Base-by-base conservation (phyloP, 2,888 invertebrate genomes). In the Drosophila colorata region DNA sequence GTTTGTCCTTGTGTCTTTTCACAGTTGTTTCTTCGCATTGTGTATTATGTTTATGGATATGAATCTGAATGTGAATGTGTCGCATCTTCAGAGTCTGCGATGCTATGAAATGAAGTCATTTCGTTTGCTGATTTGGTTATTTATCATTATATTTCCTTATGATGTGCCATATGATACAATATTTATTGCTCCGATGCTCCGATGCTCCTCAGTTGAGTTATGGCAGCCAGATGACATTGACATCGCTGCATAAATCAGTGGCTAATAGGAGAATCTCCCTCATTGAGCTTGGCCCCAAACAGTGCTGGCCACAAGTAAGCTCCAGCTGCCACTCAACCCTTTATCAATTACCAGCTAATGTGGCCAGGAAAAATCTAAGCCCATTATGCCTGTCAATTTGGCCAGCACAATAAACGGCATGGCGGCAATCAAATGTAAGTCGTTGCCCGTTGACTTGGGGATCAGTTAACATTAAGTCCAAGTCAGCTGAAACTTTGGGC, bases 101-200 rank as follows among this genome's bases (percentile, higher is more conserved):
- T 81, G 78, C 79, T 71, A 67, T 75, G 77, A 85, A 86, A 86
- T 84, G 83, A 86, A 74, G 80, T 74, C 74, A 84, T 84, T 80
- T 70, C 64, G 66, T 41, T 65, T 74, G 84, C 84, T 88, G 85
- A 86, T 88, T 86, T 87, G 87, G 85, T 88, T 86, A 86, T 86
- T 86, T 86, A 86, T 86, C 88, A 88, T 86, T 87, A 84, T 87
- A 63, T 87, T 79, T 61, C 67, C 70, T 87, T 88, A 83, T 85
- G 83, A 87, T 61, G 79, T 61, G 79, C 63, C 80, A 87, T 87
- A 74, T 87, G 83, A 87, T 84, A 84, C 86, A 84, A 82, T 86
- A 84, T 84, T 87, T 87, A 84, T 87, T 55, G 71, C 70, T 55
- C 63, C 33, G 58, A 38, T 55, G 71, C 70, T 55, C 63, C 33